Base-by-base conservation (phyloP, 1,140 invertebrate species). In the Lepidurus apus region DNA sequence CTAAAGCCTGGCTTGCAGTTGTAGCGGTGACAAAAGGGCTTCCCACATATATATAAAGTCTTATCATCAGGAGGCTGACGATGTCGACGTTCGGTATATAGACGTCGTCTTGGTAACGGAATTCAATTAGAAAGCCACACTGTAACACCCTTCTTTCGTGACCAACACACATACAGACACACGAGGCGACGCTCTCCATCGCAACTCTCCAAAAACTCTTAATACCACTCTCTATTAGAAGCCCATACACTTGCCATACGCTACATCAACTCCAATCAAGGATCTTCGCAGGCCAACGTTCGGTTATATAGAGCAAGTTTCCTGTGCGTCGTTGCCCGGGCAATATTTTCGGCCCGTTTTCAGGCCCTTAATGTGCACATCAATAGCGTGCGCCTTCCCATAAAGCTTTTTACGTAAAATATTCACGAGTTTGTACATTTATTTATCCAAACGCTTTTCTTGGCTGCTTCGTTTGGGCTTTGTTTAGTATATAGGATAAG, bases 71-170 rank as follows among this genome's bases (percentile, higher is more conserved):
- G 53, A 21, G 53, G 8, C 53, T 65, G 53, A 65, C 53, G 53
- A 65, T 21, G 53, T 9, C 17, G 53, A 17, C 53, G 53, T 65
- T 21, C 17, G 53, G 34, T 34, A 34, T 65, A 17, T 21, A 65
- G 53, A 65, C 53, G 53, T 65, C 53, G 53, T 65, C 53, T 65
- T 65, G 53, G 53, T 65, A 65, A 65, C 53, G 53, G 53, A 65
- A 65, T 65, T 65, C 53, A 65, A 65, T 65, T 65, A 65, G 53
- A 65, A 65, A 65, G 53, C 21, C 53, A 65, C 53, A 65, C 53
- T 65, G 21, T 65, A 65, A 65, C 53, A 7, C 53, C 53, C 53
- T 65, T 65, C 53, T 65, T 65, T 65, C 6, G n/a, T 7, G 21
- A 13, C 21, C 53, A 34, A 34, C 34, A 34, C 34, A 34, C 34